Conservation (phyloP, 2,888 invertebrate genomes). For the Heliconius sara region DNA sequence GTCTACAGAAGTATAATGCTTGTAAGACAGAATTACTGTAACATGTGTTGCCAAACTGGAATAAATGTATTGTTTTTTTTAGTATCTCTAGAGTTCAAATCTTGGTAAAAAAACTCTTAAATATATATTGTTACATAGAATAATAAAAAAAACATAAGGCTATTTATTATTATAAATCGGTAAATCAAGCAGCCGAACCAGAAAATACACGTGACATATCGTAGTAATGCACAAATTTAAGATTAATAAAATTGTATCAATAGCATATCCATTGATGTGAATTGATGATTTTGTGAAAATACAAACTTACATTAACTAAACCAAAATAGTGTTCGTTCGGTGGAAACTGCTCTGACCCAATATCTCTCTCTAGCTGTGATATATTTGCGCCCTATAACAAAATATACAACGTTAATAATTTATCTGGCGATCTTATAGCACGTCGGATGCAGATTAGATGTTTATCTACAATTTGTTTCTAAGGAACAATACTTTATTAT, state of each 20-base stretch:
- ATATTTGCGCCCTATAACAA: slow-evolving; percentile 96
- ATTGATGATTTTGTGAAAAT: neutral
- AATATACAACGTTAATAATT: slow-evolving; percentile 31
- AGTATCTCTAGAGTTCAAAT: neutral
- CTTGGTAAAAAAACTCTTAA: neutral
- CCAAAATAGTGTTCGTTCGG: slow-evolving; percentile 99
- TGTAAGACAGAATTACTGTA: slow-evolving; percentile 99
- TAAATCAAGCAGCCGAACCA: neutral
- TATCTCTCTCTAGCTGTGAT: slow-evolving; percentile 99
- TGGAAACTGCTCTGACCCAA: slow-evolving; percentile 98
- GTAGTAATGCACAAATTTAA: slow-evolving; percentile 8
- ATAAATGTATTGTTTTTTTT: slow-evolving; percentile 51
- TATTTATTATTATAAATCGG: neutral
- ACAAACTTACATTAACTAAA: slow-evolving; percentile 95
- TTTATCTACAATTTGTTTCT: slow-evolving; percentile 25
- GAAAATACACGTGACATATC: neutral
- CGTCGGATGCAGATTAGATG: slow-evolving; percentile 41
- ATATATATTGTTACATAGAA: too few species aligned
- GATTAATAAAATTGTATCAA: slow-evolving; percentile 12
- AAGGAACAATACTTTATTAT: slow-evolving; percentile 9
- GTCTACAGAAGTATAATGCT: slow-evolving; percentile 99
- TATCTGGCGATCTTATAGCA: slow-evolving; percentile 26
- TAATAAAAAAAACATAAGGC: too few species aligned
- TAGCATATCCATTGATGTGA: neutral
- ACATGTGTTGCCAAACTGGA: slow-evolving; percentile 99